Percentiles rank a stretch among this genome's conserved stretches.
Conservation (phyloP, 1,140 invertebrate species). For the Bombus pascuorum region DNA sequence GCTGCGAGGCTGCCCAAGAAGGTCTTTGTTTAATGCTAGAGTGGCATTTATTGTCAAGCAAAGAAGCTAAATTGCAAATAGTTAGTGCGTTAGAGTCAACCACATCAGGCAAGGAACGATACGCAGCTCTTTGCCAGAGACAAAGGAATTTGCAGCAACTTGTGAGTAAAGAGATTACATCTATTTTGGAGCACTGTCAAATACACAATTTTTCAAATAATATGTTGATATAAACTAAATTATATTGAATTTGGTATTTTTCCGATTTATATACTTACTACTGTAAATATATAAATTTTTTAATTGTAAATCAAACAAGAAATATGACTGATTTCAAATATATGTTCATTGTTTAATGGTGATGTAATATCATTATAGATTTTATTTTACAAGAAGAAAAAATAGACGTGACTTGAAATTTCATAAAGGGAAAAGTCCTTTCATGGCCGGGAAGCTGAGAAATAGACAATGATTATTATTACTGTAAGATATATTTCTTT, state of each 20-base stretch:
- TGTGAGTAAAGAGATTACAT: constrained; percentile 80
- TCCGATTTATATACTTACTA: too few species aligned
- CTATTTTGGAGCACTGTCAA: too few species aligned
- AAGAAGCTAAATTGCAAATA: constrained; percentile 89
- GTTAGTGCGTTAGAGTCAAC: constrained; percentile 92
- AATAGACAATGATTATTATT: too few species aligned
- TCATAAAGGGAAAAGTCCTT: too few species aligned
- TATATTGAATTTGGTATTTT: not conserved
- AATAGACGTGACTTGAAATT: too few species aligned
- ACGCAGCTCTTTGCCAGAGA: constrained; percentile 88
- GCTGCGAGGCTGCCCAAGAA: constrained; percentile 87
- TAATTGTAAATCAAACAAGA: too few species aligned
- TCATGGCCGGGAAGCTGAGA: too few species aligned
- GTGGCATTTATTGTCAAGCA: constrained; percentile 87
- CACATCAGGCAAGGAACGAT: constrained; percentile 87
- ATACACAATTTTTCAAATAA: too few species aligned
- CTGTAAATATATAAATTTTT: too few species aligned
- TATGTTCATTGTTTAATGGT: not conserved
- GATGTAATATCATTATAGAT: not conserved
- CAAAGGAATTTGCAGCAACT: constrained; percentile 90
- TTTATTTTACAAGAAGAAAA: not conserved
- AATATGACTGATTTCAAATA: too few species aligned
- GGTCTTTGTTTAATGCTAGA: constrained; percentile 92
- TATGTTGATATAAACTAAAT: not conserved
- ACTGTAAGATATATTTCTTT: not conserved